These are phyloP conservation scores for Metopia argyrocephala DNA, from an alignment of 2,888 invertebrate species.

Conservation along the genomic window DNA sequence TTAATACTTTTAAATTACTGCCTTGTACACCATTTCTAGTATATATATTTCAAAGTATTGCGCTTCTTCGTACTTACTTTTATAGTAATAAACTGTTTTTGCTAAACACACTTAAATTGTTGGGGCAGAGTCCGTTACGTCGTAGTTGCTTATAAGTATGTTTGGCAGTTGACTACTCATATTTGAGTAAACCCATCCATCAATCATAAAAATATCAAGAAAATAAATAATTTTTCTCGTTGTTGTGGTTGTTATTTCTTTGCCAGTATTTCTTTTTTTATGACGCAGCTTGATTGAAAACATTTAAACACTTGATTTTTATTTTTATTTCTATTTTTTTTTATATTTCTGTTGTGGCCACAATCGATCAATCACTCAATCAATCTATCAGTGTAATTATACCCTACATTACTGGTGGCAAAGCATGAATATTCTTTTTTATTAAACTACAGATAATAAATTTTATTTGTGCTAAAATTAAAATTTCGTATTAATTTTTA, in stretches of 20 bases:
- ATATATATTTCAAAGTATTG: background rate
- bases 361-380: slow-evolving; percentile 67
- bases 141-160: background rate
- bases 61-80: background rate
- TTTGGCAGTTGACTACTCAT: slow-evolving; percentile 14
- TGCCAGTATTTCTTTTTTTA: slow-evolving; percentile 4
- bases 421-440: no score
- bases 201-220: slow-evolving; percentile 62
- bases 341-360: slow-evolving; percentile 22
- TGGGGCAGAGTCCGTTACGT: slow-evolving; percentile 24
- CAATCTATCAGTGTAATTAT: slow-evolving; percentile 64
- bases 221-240: slow-evolving; percentile 30
- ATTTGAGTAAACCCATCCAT: slow-evolving; percentile 54
- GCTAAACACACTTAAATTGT: background rate
- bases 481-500: no score
- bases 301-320: slow-evolving; percentile 10
- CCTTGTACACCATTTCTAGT: background rate
- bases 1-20: background rate
- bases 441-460: no score
- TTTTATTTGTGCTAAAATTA: no score
- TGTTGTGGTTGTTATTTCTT: slow-evolving; percentile 11
- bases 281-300: slow-evolving; percentile 45
- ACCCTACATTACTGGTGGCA: no score
- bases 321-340: no score
- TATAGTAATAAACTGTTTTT: background rate